These are phyloP conservation scores for Calliopsis andreniformis DNA, from an alignment of 1,140 invertebrate species.

Conservation along the genomic window DNA sequence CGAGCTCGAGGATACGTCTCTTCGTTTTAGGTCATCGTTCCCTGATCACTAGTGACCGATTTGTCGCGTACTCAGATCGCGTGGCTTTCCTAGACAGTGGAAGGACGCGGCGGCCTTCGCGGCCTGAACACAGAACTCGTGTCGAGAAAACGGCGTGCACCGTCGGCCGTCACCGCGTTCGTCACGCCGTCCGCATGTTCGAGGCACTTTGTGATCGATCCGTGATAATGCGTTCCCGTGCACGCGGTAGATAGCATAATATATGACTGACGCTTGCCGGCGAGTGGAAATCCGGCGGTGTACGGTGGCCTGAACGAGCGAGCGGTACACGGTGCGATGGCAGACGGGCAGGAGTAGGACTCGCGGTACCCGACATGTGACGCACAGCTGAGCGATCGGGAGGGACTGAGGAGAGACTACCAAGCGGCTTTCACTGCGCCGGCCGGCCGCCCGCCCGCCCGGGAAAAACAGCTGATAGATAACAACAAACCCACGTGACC, in stretches of 20 bases:
- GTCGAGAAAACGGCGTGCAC: conserved; percentile 66
- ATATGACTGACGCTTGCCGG: conserved; percentile 54
- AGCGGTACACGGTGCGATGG: conserved; percentile 31
- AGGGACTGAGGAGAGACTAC: conserved; percentile 72
- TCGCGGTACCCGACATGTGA: conserved; percentile 73
- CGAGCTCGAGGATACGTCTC: background rate
- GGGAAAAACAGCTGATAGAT: conserved; percentile 83
- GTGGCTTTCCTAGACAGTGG: conserved; percentile 27
- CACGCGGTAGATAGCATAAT: conserved; percentile 69
- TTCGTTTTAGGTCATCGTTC: conserved; percentile 58
- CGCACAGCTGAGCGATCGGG: conserved; percentile 79
- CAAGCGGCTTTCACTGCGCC: conserved; percentile 72
- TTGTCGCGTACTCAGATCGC: background rate
- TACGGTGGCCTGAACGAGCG: conserved; percentile 38
- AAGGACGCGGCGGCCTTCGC: conserved; percentile 69
- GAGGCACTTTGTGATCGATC: conserved; percentile 62
- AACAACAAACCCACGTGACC: conserved; percentile 84
- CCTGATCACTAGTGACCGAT: conserved; percentile 2
- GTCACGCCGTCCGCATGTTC: conserved; percentile 72
- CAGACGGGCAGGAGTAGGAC: conserved; percentile 40
- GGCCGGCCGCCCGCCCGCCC: conserved; percentile 73
- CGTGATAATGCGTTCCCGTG: conserved; percentile 44
- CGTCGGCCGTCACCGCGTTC: conserved; percentile 51
- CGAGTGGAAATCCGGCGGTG: conserved; percentile 30
- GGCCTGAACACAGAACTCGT: conserved; percentile 67